phyloP scores from a whole-genome alignment of 2,797 vertebrate genomes.

The Basileuterus tristriatus region DNA sequence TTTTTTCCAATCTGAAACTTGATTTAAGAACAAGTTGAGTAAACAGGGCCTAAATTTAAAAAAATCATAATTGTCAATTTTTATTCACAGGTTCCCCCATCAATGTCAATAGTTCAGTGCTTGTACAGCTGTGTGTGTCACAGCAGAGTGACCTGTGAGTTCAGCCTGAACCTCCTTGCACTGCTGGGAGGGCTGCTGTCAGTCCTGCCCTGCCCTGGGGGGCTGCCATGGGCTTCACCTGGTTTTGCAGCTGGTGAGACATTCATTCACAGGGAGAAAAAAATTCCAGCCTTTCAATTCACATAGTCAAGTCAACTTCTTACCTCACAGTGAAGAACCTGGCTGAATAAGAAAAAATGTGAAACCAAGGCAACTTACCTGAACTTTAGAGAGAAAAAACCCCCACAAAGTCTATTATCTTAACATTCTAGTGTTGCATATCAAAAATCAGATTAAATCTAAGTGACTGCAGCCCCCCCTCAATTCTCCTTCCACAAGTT shows the following conservation, averaged over 20 bases:
- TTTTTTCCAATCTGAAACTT: background rate
- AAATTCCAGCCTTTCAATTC: background rate
- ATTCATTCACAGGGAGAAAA: background rate
- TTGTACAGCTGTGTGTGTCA: background rate
- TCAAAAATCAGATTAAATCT: background rate
- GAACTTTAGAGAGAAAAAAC: background rate
- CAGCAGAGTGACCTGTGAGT: background rate
- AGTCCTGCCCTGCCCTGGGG: fast-evolving
- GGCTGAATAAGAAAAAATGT: background rate
- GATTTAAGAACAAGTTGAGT: background rate
- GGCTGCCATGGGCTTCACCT: fast-evolving
- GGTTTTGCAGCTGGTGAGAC: background rate
- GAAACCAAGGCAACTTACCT: background rate
- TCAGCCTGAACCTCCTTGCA: background rate
- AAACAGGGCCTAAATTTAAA: background rate
- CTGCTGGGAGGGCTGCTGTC: background rate
- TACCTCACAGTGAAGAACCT: background rate
- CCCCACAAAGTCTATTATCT: background rate
- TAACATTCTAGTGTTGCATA: background rate
- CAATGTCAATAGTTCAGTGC: background rate
- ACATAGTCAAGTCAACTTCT: background rate
- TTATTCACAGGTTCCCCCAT: background rate
- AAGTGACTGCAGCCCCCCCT: background rate
- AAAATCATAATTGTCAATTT: background rate
- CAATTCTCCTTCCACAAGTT: background rate